These are phyloP conservation scores for Sinotaia quadrata DNA, from an alignment of 2,888 invertebrate genomes.

Conservation along the genomic window DNA sequence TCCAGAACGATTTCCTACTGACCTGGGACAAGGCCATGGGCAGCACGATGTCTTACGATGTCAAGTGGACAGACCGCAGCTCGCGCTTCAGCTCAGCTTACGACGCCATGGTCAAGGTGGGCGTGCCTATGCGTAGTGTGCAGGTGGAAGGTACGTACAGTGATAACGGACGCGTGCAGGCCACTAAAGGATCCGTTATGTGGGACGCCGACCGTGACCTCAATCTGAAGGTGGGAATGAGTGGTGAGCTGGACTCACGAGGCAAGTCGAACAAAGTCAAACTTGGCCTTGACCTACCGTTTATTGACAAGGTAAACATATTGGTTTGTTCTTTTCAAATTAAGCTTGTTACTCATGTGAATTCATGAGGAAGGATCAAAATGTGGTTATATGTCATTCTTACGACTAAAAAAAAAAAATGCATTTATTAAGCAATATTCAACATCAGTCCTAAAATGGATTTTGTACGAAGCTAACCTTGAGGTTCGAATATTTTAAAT, in stretches of 20 bases:
- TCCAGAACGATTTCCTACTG: conserved; percentile 41
- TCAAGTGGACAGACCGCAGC: conserved; percentile 39
- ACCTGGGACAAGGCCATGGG: conserved; percentile 50
- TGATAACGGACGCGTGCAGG: conserved; percentile 30
- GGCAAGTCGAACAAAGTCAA: conserved; percentile 43
- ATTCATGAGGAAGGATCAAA: no score
- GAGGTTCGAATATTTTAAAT: no score
- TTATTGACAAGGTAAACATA: conserved; percentile 38
- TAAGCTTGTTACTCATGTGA: no score
- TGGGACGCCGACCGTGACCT: conserved; percentile 63
- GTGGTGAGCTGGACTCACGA: conserved; percentile 35
- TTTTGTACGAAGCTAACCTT: no score
- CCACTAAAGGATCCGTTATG: conserved; percentile 40
- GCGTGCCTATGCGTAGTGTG: conserved; percentile 50
- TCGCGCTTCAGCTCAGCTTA: conserved; percentile 37
- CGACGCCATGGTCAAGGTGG: conserved; percentile 45
- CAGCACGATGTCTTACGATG: conserved; percentile 46
- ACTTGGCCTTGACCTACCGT: conserved; percentile 47
- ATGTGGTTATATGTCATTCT: no score
- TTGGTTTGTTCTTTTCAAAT: no score
- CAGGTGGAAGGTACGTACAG: conserved; percentile 46
- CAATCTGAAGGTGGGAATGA: conserved; percentile 49
- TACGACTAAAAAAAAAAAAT: no score
- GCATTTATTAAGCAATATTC: no score
- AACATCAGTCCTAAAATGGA: no score